A percentile compares a stretch with the other conserved stretches of the same genome.
These are phyloP conservation scores for Liasis olivaceus DNA, from an alignment of 2,797 vertebrate genomes.

Conservation along the genomic window DNA sequence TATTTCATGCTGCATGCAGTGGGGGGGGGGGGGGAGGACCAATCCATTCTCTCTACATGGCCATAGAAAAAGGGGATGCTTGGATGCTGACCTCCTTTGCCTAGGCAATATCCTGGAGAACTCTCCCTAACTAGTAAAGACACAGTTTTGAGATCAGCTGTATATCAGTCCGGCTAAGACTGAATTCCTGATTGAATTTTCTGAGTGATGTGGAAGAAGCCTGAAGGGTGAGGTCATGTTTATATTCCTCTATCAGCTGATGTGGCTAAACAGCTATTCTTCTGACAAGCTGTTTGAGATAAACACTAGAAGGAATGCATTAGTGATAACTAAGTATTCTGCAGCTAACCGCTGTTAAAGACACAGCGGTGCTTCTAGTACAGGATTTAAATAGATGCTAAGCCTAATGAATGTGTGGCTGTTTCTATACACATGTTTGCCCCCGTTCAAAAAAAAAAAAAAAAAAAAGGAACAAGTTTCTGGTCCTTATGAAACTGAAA, in stretches of 20 bases:
- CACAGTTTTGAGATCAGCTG: not conserved
- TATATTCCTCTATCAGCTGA: not conserved
- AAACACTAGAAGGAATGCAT: not conserved
- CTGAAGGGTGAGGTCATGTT: not conserved
- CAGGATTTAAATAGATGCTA: not conserved
- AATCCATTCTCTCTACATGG: not conserved
- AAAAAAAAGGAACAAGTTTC: not conserved
- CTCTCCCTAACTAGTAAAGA: not conserved
- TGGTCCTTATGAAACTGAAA: not conserved
- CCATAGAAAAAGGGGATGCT: accelerated
- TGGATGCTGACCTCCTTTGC: not conserved
- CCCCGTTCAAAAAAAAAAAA: not conserved
- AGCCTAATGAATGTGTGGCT: not conserved
- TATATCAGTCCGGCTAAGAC: not conserved
- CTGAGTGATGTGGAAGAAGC: not conserved
- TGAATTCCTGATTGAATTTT: not conserved
- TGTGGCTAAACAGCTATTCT: not conserved
- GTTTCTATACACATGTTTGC: not conserved
- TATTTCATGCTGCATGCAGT: not conserved
- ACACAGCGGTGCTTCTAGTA: not conserved
- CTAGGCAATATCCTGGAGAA: not conserved
- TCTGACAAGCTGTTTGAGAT: not conserved
- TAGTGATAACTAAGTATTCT: not conserved
- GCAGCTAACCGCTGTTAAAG: not conserved
- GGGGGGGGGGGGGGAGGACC: accelerated